These are phyloP conservation scores for Myopa testacea DNA, from an alignment of 2,888 invertebrate species.

Conservation along the genomic window DNA sequence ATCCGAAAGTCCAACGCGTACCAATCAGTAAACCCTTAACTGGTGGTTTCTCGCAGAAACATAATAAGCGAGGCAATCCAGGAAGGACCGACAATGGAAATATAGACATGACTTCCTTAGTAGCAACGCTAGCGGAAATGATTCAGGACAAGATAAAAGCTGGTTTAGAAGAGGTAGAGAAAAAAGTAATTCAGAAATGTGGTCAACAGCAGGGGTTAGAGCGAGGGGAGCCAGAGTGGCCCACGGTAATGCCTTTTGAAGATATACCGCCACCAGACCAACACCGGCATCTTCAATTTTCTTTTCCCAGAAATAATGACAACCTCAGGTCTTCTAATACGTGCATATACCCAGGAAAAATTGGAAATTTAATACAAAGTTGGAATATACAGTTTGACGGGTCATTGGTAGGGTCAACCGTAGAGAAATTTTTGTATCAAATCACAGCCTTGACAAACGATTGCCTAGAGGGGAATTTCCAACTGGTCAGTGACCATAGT, in stretches of 20 bases:
- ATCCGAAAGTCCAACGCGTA: background rate
- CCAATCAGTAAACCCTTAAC: too few species aligned
- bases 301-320: background rate
- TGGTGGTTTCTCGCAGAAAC: background rate
- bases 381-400: background rate
- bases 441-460: background rate
- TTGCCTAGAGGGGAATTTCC: background rate
- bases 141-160: background rate
- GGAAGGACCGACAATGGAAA: background rate
- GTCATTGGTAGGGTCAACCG: background rate
- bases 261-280: background rate
- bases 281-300: background rate
- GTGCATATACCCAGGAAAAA: background rate
- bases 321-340: background rate
- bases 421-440: background rate
- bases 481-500: background rate
- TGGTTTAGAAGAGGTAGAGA: background rate
- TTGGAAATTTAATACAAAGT: background rate
- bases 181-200: background rate
- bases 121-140: background rate
- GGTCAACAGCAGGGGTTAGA: background rate
- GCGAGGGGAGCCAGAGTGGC: background rate
- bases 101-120: background rate
- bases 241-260: background rate
- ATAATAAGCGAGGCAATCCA: background rate